These are phyloP conservation scores for Gypaetus barbatus DNA, from an alignment of 2,797 vertebrate genomes.

Conservation along the genomic window DNA sequence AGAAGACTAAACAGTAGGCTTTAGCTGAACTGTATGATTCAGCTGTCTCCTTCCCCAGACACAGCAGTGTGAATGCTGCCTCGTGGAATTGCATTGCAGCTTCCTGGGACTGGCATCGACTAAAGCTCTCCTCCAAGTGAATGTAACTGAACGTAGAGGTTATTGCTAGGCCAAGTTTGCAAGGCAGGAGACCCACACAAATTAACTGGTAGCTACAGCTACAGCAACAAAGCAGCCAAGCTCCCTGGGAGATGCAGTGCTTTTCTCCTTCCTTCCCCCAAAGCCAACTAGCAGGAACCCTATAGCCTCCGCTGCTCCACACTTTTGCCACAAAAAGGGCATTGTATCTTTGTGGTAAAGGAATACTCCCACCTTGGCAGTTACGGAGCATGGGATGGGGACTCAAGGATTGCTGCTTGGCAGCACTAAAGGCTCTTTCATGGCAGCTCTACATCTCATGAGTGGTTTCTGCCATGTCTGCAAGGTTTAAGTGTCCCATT, in stretches of 20 bases:
- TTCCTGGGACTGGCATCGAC: background rate
- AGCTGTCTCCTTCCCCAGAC: background rate
- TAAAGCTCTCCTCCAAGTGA: background rate
- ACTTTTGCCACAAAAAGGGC: background rate
- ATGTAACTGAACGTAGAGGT: background rate
- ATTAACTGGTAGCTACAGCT: background rate
- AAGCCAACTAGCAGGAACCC: background rate
- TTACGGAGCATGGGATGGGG: background rate
- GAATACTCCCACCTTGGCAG: background rate
- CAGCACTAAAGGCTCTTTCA: background rate
- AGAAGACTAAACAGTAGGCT: background rate
- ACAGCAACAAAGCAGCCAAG: background rate
- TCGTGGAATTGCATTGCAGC: background rate
- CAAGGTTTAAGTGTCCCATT: background rate
- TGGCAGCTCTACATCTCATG: background rate
- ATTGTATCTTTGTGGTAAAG: background rate
- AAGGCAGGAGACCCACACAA: background rate
- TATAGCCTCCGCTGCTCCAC: fast-evolving
- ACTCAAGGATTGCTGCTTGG: background rate
- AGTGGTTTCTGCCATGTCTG: background rate
- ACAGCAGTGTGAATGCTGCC: background rate
- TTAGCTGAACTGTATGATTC: slow-evolving; percentile 8
- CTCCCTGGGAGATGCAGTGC: background rate
- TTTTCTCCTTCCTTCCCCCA: background rate
- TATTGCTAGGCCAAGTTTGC: background rate